Evolutionary conservation across 23 tunicate genomes (phyloP).

Genomic region (Styela plicata): DNA sequence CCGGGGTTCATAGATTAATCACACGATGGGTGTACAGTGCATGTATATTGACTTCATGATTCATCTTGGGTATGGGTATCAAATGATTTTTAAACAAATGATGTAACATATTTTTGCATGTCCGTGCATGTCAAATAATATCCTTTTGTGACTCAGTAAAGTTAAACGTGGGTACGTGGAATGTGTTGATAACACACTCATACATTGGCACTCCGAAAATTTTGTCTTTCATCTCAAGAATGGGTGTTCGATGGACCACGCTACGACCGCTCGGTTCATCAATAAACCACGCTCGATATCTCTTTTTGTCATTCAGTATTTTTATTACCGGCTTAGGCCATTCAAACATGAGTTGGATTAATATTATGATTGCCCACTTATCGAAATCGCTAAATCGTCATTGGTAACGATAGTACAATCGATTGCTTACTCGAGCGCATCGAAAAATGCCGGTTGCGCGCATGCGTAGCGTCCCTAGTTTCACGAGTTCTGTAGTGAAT

Average conservation of each 20-base stretch:
- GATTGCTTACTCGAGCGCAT: slow-evolving; percentile 19
- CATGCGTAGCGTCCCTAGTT: slow-evolving; percentile 84
- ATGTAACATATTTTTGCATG: background rate
- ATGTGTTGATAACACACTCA: too few relatives aligned
- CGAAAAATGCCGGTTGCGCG: slow-evolving; percentile 39
- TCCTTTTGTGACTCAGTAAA: background rate
- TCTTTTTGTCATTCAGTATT: too few relatives aligned
- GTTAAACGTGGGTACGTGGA: background rate
- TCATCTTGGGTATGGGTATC: too few relatives aligned
- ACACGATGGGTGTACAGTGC: too few relatives aligned
- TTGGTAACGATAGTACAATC: slow-evolving; percentile 20
- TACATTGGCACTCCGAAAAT: too few relatives aligned
- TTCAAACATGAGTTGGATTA: slow-evolving; percentile 6
- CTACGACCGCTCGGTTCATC: too few relatives aligned
- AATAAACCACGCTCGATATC: too few relatives aligned
- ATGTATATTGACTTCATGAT: too few relatives aligned
- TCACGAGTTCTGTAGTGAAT: slow-evolving; percentile 20
- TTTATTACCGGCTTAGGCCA: background rate
- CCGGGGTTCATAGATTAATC: too few relatives aligned
- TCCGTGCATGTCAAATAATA: background rate
- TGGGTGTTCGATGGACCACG: too few relatives aligned
- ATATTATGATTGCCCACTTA: slow-evolving; percentile 15
- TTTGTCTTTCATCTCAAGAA: too few relatives aligned
- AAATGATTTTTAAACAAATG: too few relatives aligned
- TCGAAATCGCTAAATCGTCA: slow-evolving; percentile 2